Evolutionary conservation across 2,888 invertebrate species (phyloP), one percentile per base, ranked within the genome.

Genomic region (Peribatodes rhomboidaria): DNA sequence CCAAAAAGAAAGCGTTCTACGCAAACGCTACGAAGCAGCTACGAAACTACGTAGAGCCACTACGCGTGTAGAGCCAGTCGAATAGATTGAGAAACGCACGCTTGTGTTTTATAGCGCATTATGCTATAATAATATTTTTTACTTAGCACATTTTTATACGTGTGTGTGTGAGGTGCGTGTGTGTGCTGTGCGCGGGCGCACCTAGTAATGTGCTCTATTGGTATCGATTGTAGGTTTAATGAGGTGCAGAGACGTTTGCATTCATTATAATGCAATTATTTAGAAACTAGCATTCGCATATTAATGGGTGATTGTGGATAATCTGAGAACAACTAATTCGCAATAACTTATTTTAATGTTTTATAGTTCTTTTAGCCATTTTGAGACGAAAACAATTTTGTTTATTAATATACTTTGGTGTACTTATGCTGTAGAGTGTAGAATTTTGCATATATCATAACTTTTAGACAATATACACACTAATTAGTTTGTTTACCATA

Each of bases 111-210:
- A 93, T 90, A 88, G 89, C 87, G 80, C 86, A 91, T 90, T 90
- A 92, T 88, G 83, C 83, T 85, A 87, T 89, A 91, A 91, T 92
- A 90, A 90, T 92, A 92, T 91, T 91, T 92, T 92, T 92, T 91
- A 92, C 92, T 92, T 92, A 91, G 90, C 92, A 90, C 91, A 88
- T 89, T 87, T 86, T 84, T 85, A 85, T 86, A 82, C 81, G 72
- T 69, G 77, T 62, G 74, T 69, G 68, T 49, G 73, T 67, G 69
- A 68, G 55, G n/a, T 2, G 10, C 35, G 18, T 14, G 44, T 1
- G 74, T 71, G 74, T 69, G 73, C 73, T 75, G 65, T 80, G 85
- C 83, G 88, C 82, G 81, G 79, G 87, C 84, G 85, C 83, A 73
- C 57, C 56, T 65, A 69, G 68, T 67, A 69, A 52, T 65, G 72